Conservation (phyloP, 2,888 invertebrate genomes). For the Drosophila anomalata region DNA sequence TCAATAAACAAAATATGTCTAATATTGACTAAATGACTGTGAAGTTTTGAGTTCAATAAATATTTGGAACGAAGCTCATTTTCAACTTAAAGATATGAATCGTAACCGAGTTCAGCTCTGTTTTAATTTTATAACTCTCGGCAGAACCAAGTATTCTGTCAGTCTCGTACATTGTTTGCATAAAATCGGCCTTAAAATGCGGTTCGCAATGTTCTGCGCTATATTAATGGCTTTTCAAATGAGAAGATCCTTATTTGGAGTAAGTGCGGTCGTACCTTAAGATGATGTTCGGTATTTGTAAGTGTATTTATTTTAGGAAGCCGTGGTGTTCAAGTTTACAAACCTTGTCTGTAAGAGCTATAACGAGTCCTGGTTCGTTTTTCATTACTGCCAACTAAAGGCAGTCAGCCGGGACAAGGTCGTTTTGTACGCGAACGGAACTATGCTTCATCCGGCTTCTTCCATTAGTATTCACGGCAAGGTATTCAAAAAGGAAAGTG, state of each 20-base stretch:
- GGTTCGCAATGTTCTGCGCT: not conserved
- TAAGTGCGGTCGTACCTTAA: not conserved
- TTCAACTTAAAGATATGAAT: no score
- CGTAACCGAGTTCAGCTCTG: not conserved
- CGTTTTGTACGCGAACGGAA: conserved; percentile 6
- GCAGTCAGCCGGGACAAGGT: conserved; percentile 25
- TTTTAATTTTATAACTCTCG: not conserved
- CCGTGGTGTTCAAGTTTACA: conserved; percentile 40
- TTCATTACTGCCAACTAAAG: conserved; percentile 44
- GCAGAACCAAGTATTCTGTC: no score
- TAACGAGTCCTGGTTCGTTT: conserved; percentile 40
- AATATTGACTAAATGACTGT: no score
- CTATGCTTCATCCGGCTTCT: not conserved
- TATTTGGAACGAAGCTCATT: no score
- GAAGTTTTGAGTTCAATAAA: no score
- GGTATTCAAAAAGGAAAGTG: conserved; percentile 37
- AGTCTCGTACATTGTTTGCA: not conserved
- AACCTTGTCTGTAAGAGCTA: conserved; percentile 41
- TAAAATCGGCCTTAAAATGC: not conserved
- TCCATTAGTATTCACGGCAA: not conserved
- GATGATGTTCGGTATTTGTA: not conserved
- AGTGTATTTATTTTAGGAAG: not conserved
- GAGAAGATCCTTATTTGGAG: not conserved
- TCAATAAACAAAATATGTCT: no score
- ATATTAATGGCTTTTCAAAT: not conserved